Evolutionary conservation across 2,113 vertebrate species (phyloP).

Genomic region (Vimba vimba): DNA sequence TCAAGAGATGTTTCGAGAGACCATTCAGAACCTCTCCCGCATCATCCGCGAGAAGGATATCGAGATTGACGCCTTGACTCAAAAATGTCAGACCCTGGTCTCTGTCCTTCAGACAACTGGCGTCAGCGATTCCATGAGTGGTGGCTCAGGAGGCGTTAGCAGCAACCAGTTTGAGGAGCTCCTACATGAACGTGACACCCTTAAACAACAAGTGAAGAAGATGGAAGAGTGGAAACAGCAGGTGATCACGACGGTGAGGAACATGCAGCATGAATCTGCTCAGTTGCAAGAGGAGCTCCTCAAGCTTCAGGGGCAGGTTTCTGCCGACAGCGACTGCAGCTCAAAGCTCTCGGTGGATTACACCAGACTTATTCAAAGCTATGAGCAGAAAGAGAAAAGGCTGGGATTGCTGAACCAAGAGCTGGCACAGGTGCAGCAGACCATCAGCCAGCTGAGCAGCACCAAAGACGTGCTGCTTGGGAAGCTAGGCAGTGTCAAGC

Average conservation of each 20-base stretch:
- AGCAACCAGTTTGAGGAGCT: constrained; percentile 98
- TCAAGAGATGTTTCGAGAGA: constrained; percentile 96
- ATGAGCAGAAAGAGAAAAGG: constrained; percentile 90
- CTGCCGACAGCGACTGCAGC: constrained; percentile 86
- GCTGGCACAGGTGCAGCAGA: constrained; percentile 89
- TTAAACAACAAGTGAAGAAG: constrained; percentile 97
- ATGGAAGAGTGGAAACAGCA: constrained; percentile 99
- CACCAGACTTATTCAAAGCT: constrained; percentile 89
- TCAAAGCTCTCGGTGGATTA: constrained; percentile 90
- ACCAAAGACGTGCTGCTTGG: constrained; percentile 90
- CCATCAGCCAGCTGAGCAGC: constrained; percentile 87
- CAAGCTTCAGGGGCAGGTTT: constrained; percentile 87
- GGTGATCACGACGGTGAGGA: constrained; percentile 95
- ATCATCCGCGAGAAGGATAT: constrained; percentile 98
- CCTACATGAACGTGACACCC: constrained; percentile 88
- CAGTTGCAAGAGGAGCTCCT: constrained; percentile 93
- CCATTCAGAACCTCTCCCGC: constrained; percentile 95
- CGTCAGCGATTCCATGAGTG: constrained; percentile 53
- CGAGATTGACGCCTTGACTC: constrained; percentile 94
- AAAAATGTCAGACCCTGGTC: constrained; percentile 95
- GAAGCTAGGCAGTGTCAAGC: constrained; percentile 83
- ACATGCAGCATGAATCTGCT: constrained; percentile 97
- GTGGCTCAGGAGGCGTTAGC: constrained; percentile 82
- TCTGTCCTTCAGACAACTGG: constrained; percentile 86
- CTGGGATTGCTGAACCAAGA: constrained; percentile 87